These are phyloP conservation scores for Acanthurus tractus DNA, from an alignment of 2,797 vertebrate species.

Conservation along the genomic window DNA sequence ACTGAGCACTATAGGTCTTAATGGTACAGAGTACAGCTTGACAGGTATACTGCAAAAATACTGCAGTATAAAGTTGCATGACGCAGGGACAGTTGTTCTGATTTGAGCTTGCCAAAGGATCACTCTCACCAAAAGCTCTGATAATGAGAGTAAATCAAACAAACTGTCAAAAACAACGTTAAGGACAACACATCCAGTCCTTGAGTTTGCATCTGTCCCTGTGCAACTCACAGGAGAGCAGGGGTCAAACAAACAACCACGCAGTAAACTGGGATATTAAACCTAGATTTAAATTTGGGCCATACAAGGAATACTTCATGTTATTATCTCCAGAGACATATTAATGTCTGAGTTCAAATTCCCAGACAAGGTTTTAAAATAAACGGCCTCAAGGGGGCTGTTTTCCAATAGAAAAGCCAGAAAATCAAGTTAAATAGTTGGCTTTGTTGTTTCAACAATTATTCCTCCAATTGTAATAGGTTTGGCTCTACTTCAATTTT, in stretches of 20 bases:
- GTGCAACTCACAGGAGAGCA: background rate
- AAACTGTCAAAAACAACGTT: constrained; percentile 13
- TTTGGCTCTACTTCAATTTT: too few relatives aligned
- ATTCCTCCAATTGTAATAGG: background rate
- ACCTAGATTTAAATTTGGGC: constrained; percentile 1
- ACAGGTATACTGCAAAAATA: background rate
- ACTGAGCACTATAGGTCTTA: background rate
- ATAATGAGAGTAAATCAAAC: constrained; percentile 5
- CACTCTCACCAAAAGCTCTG: background rate
- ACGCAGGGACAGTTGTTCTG: background rate
- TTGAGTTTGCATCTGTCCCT: background rate
- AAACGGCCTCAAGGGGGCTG: background rate
- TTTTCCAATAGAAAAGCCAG: background rate
- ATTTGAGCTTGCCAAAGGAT: background rate
- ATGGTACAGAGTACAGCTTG: background rate
- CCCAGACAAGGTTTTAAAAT: background rate
- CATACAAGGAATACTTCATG: constrained; percentile 11
- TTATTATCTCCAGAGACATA: background rate
- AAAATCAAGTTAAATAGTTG: background rate
- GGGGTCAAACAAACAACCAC: background rate
- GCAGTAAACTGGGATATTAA: background rate
- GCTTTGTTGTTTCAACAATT: background rate
- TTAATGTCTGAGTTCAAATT: background rate
- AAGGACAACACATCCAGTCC: constrained; percentile 12
- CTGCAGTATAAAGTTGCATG: background rate